phyloP scores from a whole-genome alignment of 2,113 vertebrate genomes.

The Ceyx cyanopectus region DNA sequence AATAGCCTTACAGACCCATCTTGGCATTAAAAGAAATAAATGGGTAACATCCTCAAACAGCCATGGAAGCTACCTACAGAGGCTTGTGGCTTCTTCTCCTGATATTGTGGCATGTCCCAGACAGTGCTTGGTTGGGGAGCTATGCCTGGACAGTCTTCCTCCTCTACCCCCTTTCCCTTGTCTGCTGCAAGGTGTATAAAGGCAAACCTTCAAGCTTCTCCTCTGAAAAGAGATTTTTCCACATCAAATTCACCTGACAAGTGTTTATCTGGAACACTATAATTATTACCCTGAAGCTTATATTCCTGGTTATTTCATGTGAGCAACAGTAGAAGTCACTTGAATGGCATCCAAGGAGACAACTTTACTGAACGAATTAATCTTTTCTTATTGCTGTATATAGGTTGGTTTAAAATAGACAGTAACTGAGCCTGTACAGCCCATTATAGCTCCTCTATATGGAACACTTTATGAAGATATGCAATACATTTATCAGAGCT shows the following conservation, averaged over 20 bases:
- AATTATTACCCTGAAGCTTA: not conserved
- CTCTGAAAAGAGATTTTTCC: not conserved
- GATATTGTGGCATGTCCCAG: not conserved
- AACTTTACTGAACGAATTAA: slow-evolving; percentile 1
- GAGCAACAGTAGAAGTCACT: not conserved
- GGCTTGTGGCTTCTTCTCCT: not conserved
- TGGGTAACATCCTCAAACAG: not conserved
- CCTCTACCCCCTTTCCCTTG: not conserved
- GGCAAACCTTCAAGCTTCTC: not conserved
- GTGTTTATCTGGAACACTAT: not conserved
- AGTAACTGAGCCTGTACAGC: not conserved
- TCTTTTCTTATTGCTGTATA: not conserved
- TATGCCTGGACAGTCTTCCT: not conserved
- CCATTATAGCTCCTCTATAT: not conserved
- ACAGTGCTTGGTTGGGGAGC: not conserved
- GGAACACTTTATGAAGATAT: not conserved
- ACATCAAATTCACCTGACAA: not conserved
- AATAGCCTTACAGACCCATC: not conserved
- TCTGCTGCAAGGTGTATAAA: not conserved
- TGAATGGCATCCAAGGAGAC: slow-evolving; percentile 2
- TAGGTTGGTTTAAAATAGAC: not conserved
- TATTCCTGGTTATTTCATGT: not conserved
- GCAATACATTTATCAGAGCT: not conserved
- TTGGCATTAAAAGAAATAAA: not conserved
- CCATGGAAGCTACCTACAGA: rapidly evolving